A percentile compares a stretch with the other conserved stretches of the same genome.
Evolutionary conservation across 2,113 vertebrate genomes (phyloP).

Genomic region (Lepisosteus osseus): DNA sequence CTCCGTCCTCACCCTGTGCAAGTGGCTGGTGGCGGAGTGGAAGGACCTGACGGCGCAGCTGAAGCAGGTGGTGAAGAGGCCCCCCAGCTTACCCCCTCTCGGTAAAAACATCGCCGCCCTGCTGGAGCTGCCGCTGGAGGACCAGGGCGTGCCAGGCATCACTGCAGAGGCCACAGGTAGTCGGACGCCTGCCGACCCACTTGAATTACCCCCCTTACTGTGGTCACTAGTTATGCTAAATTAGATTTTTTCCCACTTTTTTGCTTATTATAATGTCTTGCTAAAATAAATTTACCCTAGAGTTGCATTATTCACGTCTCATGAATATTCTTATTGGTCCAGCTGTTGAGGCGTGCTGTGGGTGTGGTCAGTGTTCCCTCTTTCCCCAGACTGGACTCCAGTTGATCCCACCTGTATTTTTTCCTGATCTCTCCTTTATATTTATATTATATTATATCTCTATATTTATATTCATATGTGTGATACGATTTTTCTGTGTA

Average conservation of each 20-base stretch:
- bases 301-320: too few species aligned
- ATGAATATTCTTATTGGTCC: too few species aligned
- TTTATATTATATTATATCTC: too few species aligned
- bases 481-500: too few species aligned
- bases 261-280: conserved; percentile 5
- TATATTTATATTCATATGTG: too few species aligned
- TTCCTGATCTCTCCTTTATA: neutral
- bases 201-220: too few species aligned
- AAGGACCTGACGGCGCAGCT: conserved; percentile 92
- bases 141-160: conserved; percentile 80
- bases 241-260: neutral
- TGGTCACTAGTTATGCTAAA: too few species aligned
- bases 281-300: neutral
- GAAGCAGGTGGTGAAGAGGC: conserved; percentile 80
- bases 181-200: neutral
- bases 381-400: too few species aligned
- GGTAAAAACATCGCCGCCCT: conserved; percentile 81
- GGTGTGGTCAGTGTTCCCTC: too few species aligned
- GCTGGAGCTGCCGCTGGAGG: conserved; percentile 79
- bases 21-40: conserved; percentile 96
- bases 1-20: conserved; percentile 90
- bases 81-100: conserved; percentile 63
- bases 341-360: too few species aligned
- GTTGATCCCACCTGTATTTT: neutral
- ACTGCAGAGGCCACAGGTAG: conserved; percentile 90